phyloP scores from a whole-genome alignment of 2,113 vertebrate genomes.

The Eurypyga helias region DNA sequence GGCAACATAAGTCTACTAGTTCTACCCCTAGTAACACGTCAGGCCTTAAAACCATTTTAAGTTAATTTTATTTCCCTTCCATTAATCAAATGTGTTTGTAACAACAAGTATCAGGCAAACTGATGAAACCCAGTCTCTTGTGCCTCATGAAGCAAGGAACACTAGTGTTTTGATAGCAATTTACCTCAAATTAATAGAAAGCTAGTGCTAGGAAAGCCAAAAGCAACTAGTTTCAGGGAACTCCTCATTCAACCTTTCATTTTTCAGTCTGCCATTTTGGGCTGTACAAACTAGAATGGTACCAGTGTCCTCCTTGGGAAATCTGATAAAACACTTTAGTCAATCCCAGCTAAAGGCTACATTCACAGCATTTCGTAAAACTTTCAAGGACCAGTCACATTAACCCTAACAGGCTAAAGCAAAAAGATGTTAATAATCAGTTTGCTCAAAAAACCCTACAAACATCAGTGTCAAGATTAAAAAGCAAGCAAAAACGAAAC shows the following conservation, averaged over 20 bases:
- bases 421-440: not conserved
- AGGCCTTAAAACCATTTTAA: not conserved
- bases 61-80: not conserved
- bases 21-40: not conserved
- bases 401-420: not conserved
- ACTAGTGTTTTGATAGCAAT: not conserved
- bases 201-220: not conserved
- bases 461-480: not conserved
- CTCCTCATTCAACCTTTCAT: not conserved
- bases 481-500: not conserved
- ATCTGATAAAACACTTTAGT: not conserved
- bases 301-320: not conserved
- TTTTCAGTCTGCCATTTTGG: not conserved
- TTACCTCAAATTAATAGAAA: not conserved
- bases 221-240: not conserved
- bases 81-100: not conserved
- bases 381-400: not conserved
- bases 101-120: not conserved
- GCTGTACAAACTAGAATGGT: not conserved
- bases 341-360: not conserved
- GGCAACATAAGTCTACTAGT: not conserved
- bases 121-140: not conserved
- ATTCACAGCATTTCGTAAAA: not conserved
- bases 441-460: not conserved
- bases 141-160: not conserved